Evolutionary conservation across 2,113 vertebrate genomes (phyloP).

Genomic region (Eurystomus gularis): DNA sequence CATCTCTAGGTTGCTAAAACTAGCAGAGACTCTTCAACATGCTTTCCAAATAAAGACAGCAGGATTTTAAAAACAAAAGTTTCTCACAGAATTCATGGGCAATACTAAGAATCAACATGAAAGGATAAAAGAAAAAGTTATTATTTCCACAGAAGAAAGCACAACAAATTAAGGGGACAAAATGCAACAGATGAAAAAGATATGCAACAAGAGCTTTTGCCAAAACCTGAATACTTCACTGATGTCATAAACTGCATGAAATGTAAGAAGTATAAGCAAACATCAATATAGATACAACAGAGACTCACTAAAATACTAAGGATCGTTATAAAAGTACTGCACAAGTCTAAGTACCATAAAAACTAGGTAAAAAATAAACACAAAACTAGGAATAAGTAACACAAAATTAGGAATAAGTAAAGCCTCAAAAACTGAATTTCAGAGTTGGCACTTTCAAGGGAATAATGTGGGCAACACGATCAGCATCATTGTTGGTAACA

Average conservation of each 20-base stretch:
- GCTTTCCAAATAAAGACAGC: background rate
- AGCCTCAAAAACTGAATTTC: background rate
- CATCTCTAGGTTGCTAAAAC: background rate
- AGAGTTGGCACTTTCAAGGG: background rate
- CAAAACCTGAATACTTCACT: background rate
- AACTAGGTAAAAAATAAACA: background rate
- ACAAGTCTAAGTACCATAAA: background rate
- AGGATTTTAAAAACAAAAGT: background rate
- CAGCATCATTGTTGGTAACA: too few species aligned
- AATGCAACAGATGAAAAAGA: background rate
- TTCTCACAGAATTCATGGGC: background rate
- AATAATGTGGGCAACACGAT: background rate
- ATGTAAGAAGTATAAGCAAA: background rate
- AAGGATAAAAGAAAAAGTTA: background rate
- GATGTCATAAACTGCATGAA: background rate
- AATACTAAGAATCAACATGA: background rate
- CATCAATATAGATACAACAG: background rate
- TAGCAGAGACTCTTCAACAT: background rate
- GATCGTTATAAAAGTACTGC: background rate
- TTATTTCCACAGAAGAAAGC: background rate
- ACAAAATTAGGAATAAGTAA: background rate
- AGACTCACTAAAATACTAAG: background rate
- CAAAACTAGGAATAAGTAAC: background rate
- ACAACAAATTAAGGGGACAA: background rate
- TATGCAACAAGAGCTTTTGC: background rate